Base-by-base conservation (phyloP, 2,888 invertebrate species). In the Drosophila cracens region DNA sequence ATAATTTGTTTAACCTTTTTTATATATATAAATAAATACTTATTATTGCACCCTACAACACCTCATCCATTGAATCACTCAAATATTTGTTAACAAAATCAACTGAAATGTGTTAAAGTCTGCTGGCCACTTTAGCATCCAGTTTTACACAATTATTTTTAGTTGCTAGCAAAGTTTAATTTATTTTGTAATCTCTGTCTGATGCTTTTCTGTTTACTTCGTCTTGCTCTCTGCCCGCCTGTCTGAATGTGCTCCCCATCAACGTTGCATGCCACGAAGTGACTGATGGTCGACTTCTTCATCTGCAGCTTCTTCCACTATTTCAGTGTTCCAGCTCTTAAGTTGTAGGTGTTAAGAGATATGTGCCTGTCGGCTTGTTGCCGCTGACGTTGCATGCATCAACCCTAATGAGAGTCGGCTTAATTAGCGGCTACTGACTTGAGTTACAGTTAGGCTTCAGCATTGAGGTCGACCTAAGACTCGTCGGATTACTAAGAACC, bases 211-310 rank as follows among this genome's bases (percentile, higher is more conserved):
- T 51, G 51, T 29, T 51, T 51, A 18, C 51, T 11, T 18, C 27
- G 29, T 18, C 18, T 8, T 43, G 43, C 21, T 21, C 21, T 43
- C 43, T 43, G 25, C 27, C 25, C 25, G 48, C 25, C 48, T 18
- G 48, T 27, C 27, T 27, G 70, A 21, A 25, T 29, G 21, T 66
- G 33, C 21, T 34, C 8, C 27, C 31, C 16, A 27, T n/a, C 51
- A 57, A 62, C 54, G 64, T 53, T 58, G 36, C 62, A 69, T 63
- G 74, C 70, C 69, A 81, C 69, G 84, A 87, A 87, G 84, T 87
- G 84, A 83, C 83, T 83, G 79, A 83, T 81, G 86, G 54, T 60
- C 48, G 51, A n/a, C 29, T 29, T 21, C 52, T 73, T 58, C 43
- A 57, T 52, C 4, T 46, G 21, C 60, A 49, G 38, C 53, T 52